Evolutionary conservation across 2,888 invertebrate genomes (phyloP).

Genomic region (Hylaea fasciaria): DNA sequence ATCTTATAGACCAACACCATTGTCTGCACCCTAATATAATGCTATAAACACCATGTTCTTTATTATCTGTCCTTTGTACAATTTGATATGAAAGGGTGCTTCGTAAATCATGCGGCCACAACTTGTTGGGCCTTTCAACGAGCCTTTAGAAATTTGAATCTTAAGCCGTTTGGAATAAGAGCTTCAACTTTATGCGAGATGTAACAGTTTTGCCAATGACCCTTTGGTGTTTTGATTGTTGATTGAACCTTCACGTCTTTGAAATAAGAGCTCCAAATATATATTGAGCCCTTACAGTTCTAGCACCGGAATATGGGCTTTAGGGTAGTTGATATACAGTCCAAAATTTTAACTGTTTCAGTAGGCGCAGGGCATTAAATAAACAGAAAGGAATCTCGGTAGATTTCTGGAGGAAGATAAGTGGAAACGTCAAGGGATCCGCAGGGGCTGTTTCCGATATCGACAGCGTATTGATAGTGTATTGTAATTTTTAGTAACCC

Average conservation of each 20-base stretch:
- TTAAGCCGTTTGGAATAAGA: slow-evolving; percentile 3
- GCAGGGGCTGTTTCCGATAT: too few species aligned
- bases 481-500: too few species aligned
- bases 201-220: background rate
- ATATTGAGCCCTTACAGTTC: background rate
- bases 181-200: background rate
- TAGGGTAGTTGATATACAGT: slow-evolving; percentile 6
- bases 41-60: slow-evolving; percentile 15
- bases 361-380: slow-evolving; percentile 9
- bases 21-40: slow-evolving; percentile 4
- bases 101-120: slow-evolving; percentile 32
- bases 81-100: slow-evolving; percentile 21
- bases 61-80: slow-evolving; percentile 21
- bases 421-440: too few species aligned
- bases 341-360: background rate
- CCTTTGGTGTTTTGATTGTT: slow-evolving; percentile 4
- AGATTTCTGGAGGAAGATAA: background rate
- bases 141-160: slow-evolving; percentile 5
- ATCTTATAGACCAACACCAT: too few species aligned
- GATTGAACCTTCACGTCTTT: slow-evolving; percentile 3
- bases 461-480: too few species aligned
- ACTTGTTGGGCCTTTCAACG: slow-evolving; percentile 17
- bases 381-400: slow-evolving; percentile 15
- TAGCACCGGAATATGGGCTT: slow-evolving; percentile 2
- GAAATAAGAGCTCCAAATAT: background rate